Base-by-base conservation (phyloP, 2,113 vertebrate genomes). In the Lynx canadensis region DNA sequence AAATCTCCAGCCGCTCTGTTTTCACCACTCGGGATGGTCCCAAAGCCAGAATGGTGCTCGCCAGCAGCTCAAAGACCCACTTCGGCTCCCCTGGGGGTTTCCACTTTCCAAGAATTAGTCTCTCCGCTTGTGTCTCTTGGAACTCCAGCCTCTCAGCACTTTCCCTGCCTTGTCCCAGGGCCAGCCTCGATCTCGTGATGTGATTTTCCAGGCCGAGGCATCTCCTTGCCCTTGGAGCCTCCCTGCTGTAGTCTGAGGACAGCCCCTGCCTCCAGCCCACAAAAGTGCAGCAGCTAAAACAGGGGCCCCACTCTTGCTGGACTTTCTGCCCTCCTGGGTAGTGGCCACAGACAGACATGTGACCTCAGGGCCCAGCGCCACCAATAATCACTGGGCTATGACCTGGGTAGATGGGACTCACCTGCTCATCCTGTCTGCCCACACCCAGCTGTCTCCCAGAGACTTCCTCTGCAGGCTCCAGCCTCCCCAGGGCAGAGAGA, bases 51-150 rank as follows among this genome's bases (percentile, higher is more conserved):
- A 41, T 13, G 52, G 80, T 1, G 78, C 80, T 79, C 4, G 85
- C 96, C 93, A 89, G 92, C 38, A 25, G 68, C 96, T 97, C 95
- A 88, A 81, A 97, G 97, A 90, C 90, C 89, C 29, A 31, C 50
- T 41, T 91, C 38, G 15, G 76, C 90, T 93, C 95, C 88, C 68
- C 18, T 12, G 65, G 93, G 97, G 81, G 82, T 79, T 96, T 97
- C 66, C 31, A 95, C 97, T 97, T 98, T 97, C 97, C 97, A 98
- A 96, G 96, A 98, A 98, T 66, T 38, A 83, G 73, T 81, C 74
- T 96, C 83, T 81, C 63, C 0, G 36, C 76, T 93, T 41, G 71
- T 11, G 50, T 91, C 89, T 87, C 76, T 85, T 65, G 92, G 96
- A 89, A 96, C 50, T 1, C 63, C 66, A 50, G 94, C 90, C 92